Evolutionary conservation across 2,888 invertebrate species (phyloP).

Genomic region (Parochlus steinenii): DNA sequence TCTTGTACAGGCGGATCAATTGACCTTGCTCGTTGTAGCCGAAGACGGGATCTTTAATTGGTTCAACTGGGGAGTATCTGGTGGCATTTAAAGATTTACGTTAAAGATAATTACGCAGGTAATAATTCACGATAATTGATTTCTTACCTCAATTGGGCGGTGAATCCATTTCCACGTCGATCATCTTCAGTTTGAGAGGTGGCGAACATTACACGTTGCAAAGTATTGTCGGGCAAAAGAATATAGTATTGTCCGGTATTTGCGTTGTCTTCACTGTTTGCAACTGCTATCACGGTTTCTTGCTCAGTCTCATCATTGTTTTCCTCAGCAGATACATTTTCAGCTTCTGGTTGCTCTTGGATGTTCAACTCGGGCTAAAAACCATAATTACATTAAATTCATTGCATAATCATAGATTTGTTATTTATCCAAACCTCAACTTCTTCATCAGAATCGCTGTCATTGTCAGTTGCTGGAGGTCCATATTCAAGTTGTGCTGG

Average conservation of each 20-base stretch:
- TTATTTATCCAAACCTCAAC: constrained; percentile 14
- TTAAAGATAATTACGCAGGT: no score
- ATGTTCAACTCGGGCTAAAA: constrained; percentile 12
- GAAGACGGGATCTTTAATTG: constrained; percentile 28
- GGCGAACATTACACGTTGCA: constrained; percentile 27
- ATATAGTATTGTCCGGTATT: constrained; percentile 27
- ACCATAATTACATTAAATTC: constrained; percentile 14
- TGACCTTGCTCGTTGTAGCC: constrained; percentile 27
- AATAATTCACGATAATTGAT: neutral
- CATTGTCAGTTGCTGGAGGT: neutral
- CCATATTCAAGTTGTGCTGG: constrained; percentile 14
- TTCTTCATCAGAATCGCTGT: neutral
- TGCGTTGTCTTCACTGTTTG: constrained; percentile 16
- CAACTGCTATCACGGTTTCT: constrained; percentile 17
- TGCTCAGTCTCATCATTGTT: constrained; percentile 13
- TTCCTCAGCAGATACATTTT: constrained; percentile 2
- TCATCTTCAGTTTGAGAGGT: constrained; percentile 24
- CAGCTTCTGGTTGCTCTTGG: constrained; percentile 7
- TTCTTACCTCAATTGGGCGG: constrained; percentile 23
- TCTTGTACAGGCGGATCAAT: constrained; percentile 24
- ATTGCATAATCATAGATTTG: constrained; percentile 10
- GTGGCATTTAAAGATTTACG: no score
- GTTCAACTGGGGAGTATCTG: constrained; percentile 27
- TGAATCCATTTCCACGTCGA: constrained; percentile 22
- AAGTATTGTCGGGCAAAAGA: constrained; percentile 24